Percentiles rank a stretch among this genome's conserved stretches.
Conservation (phyloP, 2,797 vertebrate genomes). For the Lagorchestes hirsutus region DNA sequence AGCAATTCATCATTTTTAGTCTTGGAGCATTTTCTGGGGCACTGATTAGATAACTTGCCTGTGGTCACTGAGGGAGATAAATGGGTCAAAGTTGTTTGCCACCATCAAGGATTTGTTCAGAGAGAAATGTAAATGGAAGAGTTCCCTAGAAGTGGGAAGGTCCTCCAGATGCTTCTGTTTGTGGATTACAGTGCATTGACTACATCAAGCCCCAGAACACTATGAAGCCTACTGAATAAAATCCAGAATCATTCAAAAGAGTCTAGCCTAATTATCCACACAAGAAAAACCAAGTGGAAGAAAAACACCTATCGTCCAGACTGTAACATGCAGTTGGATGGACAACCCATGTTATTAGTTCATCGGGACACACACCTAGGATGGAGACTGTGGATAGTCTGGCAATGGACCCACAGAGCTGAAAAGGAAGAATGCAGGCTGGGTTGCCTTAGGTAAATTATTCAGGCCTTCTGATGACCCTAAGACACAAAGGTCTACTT, state of each 20-base stretch:
- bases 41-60: neutral
- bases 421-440: neutral
- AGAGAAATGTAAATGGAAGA: neutral
- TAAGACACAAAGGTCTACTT: neutral
- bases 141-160: neutral
- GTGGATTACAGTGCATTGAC: neutral
- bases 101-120: neutral
- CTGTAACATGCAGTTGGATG: neutral
- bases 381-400: neutral
- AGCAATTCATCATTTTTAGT: neutral
- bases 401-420: neutral
- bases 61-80: neutral
- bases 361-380: neutral
- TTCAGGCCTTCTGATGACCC: neutral
- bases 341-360: neutral
- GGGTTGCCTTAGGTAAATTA: neutral
- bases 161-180: neutral
- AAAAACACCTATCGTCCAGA: neutral
- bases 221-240: neutral
- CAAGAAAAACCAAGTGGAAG: neutral
- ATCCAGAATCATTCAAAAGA: neutral
- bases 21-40: neutral
- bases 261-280: neutral
- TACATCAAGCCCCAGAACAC: neutral
- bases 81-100: neutral